Conservation (phyloP, 2,797 vertebrate species). For the Anas bahamensis region DNA sequence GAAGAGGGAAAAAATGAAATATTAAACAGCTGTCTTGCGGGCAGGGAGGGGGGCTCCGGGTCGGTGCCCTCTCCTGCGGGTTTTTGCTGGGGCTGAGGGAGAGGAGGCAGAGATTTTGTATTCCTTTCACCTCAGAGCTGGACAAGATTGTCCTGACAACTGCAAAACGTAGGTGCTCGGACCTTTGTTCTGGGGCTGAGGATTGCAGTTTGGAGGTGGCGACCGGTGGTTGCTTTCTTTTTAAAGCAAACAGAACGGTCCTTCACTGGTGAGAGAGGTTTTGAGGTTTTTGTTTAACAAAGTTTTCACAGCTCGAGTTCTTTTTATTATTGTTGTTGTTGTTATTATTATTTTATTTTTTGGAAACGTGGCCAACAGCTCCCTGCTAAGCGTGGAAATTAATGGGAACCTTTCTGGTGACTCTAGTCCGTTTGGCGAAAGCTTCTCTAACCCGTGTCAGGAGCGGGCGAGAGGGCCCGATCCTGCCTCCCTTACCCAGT, state of each 20-base stretch:
- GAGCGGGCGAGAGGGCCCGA: background rate
- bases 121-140: background rate
- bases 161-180: background rate
- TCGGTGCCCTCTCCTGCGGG: background rate
- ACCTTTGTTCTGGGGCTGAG: slow-evolving; percentile 18
- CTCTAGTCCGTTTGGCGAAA: background rate
- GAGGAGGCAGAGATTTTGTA: background rate
- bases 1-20: background rate
- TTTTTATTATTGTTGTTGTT: too few relatives aligned
- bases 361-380: background rate
- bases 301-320: background rate
- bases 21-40: background rate
- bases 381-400: background rate
- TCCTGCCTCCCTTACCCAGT: background rate
- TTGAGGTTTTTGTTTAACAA: background rate
- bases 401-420: background rate
- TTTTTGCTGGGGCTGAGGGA: background rate
- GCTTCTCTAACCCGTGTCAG: background rate
- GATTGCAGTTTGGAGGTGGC: background rate
- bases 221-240: background rate
- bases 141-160: slow-evolving; percentile 32
- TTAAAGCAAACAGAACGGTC: background rate
- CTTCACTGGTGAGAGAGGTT: background rate
- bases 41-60: background rate
- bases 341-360: background rate